Evolutionary conservation across 2,888 invertebrate species (phyloP), one percentile per base, ranked within the genome.

Genomic region (Dasysyrphus tricinctus): DNA sequence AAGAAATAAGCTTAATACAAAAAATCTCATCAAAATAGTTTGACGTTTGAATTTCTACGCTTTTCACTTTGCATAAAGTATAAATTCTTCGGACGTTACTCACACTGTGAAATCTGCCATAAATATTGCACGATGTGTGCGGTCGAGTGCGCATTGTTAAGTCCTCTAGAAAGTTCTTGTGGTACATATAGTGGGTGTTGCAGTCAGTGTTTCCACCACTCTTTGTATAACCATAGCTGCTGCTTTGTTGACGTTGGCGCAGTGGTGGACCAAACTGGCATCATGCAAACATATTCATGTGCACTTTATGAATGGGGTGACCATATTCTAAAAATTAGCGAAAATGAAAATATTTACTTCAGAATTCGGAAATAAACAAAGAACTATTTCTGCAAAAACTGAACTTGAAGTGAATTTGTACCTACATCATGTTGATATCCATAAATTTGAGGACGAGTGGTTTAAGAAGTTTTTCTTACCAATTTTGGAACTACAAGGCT

Each of bases 31-130:
- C 80, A 61, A 44, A 67, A 56, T n/a, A 69, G 54, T 73, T 77
- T 81, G 85, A 81, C 85, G 74, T 85, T 85, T 85, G 51, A 81
- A 85, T 85, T 81, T 81, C 69, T 74, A 70, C 73, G 72, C 72
- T 73, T 76, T 54, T 73, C 77, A 56, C 69, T 79, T 75, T 70
- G 63, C 74, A 51, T 56, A 56, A 29, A 69, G 19, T 11, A 78
- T 5, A 78, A 12, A 63, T 24, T 70, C 47, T 54, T 51, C 39
- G 29, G 14, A 54, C 54, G n/a, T 49, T 24, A 24, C 37, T 77
- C 65, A 44, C 39, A 67, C 14, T 49, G n/a, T n/a, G 11, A 49
- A 69, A 39, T 75, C 42, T 19, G 47, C 57, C 75, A 67, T 63
- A 39, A 59, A 59, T 37, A 37, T 57, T 59, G 39, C 82, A 78